These are phyloP conservation scores for Parambassis ranga DNA, from an alignment of 2,797 vertebrate genomes.

Conservation along the genomic window DNA sequence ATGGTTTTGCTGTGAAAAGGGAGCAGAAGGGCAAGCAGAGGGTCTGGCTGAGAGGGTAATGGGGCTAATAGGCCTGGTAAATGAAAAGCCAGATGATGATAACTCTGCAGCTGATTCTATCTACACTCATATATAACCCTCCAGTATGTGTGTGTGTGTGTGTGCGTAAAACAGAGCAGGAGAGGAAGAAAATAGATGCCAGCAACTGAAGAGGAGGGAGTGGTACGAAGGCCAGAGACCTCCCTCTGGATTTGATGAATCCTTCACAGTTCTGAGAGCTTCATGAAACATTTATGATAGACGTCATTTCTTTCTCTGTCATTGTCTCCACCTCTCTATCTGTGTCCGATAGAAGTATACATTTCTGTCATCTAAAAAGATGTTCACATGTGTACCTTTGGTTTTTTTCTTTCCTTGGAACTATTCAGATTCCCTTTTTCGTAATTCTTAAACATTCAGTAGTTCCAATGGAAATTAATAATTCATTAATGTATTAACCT, in stretches of 20 bases:
- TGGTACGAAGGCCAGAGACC: slow-evolving; percentile 45
- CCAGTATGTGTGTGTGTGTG: slow-evolving; percentile 3
- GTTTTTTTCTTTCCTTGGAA: slow-evolving; percentile 2
- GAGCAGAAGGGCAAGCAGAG: slow-evolving; percentile 64
- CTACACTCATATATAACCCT: slow-evolving; percentile 23
- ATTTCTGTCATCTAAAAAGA: slow-evolving; percentile 34
- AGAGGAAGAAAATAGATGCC: slow-evolving; percentile 17
- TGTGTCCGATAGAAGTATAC: slow-evolving; percentile 9
- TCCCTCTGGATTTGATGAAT: slow-evolving; percentile 62
- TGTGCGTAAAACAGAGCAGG: not conserved
- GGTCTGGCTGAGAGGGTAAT: slow-evolving; percentile 67
- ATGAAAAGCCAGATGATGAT: slow-evolving; percentile 68
- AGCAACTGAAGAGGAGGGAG: slow-evolving; percentile 25
- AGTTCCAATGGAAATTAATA: slow-evolving; percentile 63
- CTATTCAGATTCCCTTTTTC: slow-evolving; percentile 19
- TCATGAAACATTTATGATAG: slow-evolving; percentile 73
- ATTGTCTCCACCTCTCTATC: slow-evolving; percentile 25
- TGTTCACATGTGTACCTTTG: slow-evolving; percentile 41
- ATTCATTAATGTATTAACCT: slow-evolving; percentile 79
- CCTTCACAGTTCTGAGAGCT: slow-evolving; percentile 65
- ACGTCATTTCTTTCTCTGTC: slow-evolving; percentile 47
- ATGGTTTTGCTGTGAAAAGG: slow-evolving; percentile 43
- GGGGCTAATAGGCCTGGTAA: slow-evolving; percentile 63
- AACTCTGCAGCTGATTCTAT: slow-evolving; percentile 52
- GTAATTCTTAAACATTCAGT: slow-evolving; percentile 45